Percentiles rank a stretch among this genome's conserved stretches.
Evolutionary conservation across 1,140 invertebrate species (phyloP).

Genomic region (Drosophila tristis): DNA sequence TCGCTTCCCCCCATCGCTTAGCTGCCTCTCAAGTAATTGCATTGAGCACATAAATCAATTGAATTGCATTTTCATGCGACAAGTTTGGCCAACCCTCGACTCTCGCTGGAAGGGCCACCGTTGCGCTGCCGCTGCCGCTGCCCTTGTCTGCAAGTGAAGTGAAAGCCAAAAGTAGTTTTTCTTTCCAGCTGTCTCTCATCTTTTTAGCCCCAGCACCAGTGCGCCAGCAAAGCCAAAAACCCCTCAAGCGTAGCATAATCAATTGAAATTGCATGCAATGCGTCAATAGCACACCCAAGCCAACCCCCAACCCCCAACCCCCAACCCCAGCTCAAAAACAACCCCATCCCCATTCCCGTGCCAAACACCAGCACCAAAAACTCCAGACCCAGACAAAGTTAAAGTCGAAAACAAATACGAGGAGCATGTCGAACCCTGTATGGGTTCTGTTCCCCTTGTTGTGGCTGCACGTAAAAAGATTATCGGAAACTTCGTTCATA

Average conservation of each 20-base stretch:
- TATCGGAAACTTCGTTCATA: constrained; percentile 73
- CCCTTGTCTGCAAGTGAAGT: constrained; percentile 55
- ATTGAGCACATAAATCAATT: constrained; percentile 82
- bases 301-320: constrained; percentile 3
- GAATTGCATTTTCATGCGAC: constrained; percentile 82
- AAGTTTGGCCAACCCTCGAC: constrained; percentile 71
- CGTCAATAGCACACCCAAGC: constrained; percentile 37
- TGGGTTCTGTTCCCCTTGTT: constrained; percentile 3
- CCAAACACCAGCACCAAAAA: constrained; percentile 2
- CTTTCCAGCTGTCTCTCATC: constrained; percentile 65
- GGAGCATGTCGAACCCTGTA: background rate
- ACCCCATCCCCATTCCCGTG: constrained; percentile 1
- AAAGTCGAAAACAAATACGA: background rate
- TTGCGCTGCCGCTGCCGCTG: too few relatives aligned
- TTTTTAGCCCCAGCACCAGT: constrained; percentile 20
- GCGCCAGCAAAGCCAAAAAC: constrained; percentile 7
- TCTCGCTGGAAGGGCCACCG: background rate
- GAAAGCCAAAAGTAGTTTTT: constrained; percentile 75
- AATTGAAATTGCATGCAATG: constrained; percentile 76
- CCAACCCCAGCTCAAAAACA: constrained; percentile 20
- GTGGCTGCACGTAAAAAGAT: constrained; percentile 58
- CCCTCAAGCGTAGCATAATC: constrained; percentile 66
- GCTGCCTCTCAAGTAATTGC: constrained; percentile 73
- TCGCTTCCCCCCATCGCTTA: constrained; percentile 1
- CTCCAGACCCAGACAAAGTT: background rate